A percentile compares a stretch with the other conserved stretches of the same genome.
These are phyloP conservation scores for Caenorhabditis remanei DNA, from an alignment of 1,140 invertebrate species.

Conservation along the genomic window DNA sequence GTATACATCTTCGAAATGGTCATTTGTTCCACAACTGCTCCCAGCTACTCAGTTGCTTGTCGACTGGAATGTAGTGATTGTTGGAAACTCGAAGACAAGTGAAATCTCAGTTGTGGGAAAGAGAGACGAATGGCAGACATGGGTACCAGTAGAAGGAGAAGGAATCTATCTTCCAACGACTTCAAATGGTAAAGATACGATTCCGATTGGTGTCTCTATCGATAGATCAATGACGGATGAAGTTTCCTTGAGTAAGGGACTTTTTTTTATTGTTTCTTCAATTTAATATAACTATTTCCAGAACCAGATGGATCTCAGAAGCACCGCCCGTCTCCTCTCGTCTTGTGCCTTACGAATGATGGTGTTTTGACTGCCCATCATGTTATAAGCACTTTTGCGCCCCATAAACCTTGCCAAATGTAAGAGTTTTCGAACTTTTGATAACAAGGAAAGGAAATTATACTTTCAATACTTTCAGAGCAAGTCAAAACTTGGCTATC, in stretches of 20 bases:
- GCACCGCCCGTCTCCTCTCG: constrained; percentile 56
- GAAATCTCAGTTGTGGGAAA: constrained; percentile 57
- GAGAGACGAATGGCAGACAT: constrained; percentile 29
- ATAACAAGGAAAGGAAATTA: neutral
- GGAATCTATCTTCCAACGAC: constrained; percentile 61
- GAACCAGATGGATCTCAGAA: constrained; percentile 19
- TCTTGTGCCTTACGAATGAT: constrained; percentile 57
- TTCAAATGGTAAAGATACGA: constrained; percentile 14
- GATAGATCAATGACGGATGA: constrained; percentile 48
- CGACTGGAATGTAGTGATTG: constrained; percentile 57
- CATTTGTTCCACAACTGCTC: neutral
- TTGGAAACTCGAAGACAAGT: constrained; percentile 54
- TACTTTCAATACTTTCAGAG: constrained; percentile 1
- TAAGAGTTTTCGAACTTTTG: neutral
- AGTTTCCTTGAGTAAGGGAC: constrained; percentile 10
- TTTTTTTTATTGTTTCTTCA: neutral
- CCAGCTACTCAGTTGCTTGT: constrained; percentile 30
- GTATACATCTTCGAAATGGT: constrained; percentile 34
- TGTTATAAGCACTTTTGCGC: neutral
- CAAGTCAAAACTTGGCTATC: neutral
- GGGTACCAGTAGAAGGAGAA: constrained; percentile 52
- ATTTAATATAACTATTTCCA: constrained; percentile 21
- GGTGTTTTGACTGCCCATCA: constrained; percentile 57
- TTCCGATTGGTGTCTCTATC: constrained; percentile 43
- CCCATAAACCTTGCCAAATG: constrained; percentile 50